Base-by-base conservation (phyloP, 2,888 invertebrate genomes). In the Patella depressa region DNA sequence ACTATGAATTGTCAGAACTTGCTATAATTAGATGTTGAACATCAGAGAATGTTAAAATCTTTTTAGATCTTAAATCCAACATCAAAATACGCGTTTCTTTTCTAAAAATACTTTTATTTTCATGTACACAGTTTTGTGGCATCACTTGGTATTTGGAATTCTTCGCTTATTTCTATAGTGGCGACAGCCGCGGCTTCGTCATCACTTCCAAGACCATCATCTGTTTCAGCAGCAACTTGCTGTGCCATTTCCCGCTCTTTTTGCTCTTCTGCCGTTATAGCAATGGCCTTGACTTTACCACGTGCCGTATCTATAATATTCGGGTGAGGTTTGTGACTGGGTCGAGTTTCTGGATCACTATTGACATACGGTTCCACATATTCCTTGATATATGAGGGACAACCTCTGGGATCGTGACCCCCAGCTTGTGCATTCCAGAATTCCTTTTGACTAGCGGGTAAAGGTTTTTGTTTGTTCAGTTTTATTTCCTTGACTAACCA, bases 401-500 rank as follows among this genome's bases (percentile, higher is more conserved):
- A 85, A 7, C 91, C 91, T 34, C 90, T 79, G 5, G 91, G 90
- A 77, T 91, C 91, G 79, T 91, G 91, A 5, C 29, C 77, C 0
- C 65, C 55, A 15, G 76, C 70, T 12, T 79, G 72, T 11, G 71
- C 54, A 73, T 82, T 82, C 91, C 91, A 91, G 78, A 91, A 91
- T 75, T 85, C 82, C 71, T 78, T 76, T 81, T 91, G 91, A 9
- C 80, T 59, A 17, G 72, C 70, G 14, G 87, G 77, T 17, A 89
- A 73, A 11, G 89, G 89, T 55, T 84, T 84, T 53, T 79, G 77
- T 77, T 88, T 88, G 81, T 91, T 91, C 11, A 88, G 81, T 65
- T 82, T 80, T 24, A 91, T 90, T 82, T 91, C 91, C 19, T 89
- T 88, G 53, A 84, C 53, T 17, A 91, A 74, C 90, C 91, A 91